phyloP scores from a whole-genome alignment of 2,888 invertebrate species.

The Dysmachus trigonus region DNA sequence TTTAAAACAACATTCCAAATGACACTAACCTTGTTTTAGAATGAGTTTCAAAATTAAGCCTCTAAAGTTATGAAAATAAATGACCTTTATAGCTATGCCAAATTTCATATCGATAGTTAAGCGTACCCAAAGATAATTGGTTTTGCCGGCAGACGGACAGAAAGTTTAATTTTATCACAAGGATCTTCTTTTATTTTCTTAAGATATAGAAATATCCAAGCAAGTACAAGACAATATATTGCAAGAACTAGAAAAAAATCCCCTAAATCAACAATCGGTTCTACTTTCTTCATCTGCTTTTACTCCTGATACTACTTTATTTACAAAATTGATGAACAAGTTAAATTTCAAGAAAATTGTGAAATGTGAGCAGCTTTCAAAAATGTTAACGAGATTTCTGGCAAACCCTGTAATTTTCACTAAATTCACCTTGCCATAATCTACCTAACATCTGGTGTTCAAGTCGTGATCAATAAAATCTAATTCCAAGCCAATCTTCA shows the following conservation, averaged over 20 bases:
- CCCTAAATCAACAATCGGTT: background rate
- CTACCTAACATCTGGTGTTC: background rate
- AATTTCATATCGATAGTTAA: no score
- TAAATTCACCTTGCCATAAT: background rate
- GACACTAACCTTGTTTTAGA: background rate
- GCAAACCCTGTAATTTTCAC: background rate
- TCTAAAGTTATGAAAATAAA: no score
- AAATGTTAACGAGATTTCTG: background rate
- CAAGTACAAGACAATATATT: no score
- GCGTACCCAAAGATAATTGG: no score
- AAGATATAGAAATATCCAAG: no score
- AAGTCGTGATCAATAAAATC: background rate
- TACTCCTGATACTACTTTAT: background rate
- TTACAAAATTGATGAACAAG: background rate
- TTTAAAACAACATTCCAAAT: background rate
- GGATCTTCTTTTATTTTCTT: no score
- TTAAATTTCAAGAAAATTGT: background rate
- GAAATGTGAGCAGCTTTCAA: background rate
- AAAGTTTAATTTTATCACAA: no score
- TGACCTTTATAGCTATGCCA: no score
- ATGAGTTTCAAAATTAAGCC: no score
- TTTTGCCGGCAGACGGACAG: no score
- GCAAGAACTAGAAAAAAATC: background rate
- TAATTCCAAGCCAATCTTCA: background rate
- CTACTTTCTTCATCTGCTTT: background rate